Percentiles rank a stretch among this genome's conserved stretches.
Evolutionary conservation across 1,140 invertebrate species (phyloP).

Genomic region (Cyclina sinensis): DNA sequence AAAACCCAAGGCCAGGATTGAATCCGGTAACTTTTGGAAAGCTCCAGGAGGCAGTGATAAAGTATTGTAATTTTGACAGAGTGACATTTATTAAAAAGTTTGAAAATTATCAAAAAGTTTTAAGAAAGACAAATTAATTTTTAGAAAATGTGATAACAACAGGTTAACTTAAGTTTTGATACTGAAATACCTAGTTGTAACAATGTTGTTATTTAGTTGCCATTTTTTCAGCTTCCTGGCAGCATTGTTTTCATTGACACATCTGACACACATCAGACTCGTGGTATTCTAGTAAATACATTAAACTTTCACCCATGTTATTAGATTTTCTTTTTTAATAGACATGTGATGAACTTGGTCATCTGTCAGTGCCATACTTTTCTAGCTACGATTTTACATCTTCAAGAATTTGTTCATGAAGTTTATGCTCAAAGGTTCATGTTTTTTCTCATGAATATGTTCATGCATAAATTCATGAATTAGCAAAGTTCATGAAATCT

Average conservation of each 20-base stretch:
- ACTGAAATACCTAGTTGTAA: conserved; percentile 40
- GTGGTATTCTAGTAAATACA: conserved; percentile 44
- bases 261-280: conserved; percentile 31
- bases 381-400: conserved; percentile 38
- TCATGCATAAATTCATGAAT: conserved; percentile 47
- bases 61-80: conserved; percentile 44
- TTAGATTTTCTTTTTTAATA: conserved; percentile 49
- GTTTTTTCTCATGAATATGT: conserved; percentile 49
- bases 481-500: conserved; percentile 52
- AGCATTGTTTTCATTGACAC: conserved; percentile 51
- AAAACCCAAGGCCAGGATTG: conserved; percentile 42
- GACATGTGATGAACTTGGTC: conserved; percentile 34
- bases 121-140: conserved; percentile 52
- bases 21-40: conserved; percentile 40
- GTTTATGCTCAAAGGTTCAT: conserved; percentile 47
- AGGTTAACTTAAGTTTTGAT: conserved; percentile 56
- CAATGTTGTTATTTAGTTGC: conserved; percentile 50
- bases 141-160: conserved; percentile 49
- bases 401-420: conserved; percentile 51
- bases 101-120: conserved; percentile 56
- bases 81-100: conserved; percentile 44
- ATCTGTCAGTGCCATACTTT: conserved; percentile 45
- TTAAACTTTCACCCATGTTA: conserved; percentile 55
- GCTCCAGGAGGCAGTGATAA: conserved; percentile 37
- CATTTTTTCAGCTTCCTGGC: conserved; percentile 47